These are phyloP conservation scores for Epinotia ramella DNA, from an alignment of 2,888 invertebrate genomes.

Conservation along the genomic window DNA sequence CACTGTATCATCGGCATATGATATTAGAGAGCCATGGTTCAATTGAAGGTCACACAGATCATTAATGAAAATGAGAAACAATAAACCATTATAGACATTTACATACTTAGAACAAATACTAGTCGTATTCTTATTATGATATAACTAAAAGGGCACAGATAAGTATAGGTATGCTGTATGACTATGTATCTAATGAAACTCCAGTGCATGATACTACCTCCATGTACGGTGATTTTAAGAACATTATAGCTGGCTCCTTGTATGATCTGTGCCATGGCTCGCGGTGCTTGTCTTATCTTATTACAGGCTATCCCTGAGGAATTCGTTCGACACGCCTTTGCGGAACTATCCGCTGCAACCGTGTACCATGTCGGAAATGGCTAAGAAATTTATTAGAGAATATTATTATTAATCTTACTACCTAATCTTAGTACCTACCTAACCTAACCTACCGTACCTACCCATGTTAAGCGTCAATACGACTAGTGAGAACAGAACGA, in stretches of 20 bases:
- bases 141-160: not conserved
- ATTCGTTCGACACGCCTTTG: constrained; percentile 3
- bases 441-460: too few species aligned
- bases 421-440: too few species aligned
- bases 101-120: constrained; percentile 7
- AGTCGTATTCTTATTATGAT: constrained; percentile 1
- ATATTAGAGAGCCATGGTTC: too few species aligned
- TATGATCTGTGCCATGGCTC: not conserved
- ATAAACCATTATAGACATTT: not conserved
- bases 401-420: too few species aligned
- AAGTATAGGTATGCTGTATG: not conserved
- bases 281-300: not conserved
- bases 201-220: constrained; percentile 6
- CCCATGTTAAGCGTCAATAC: too few species aligned
- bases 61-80: too few species aligned
- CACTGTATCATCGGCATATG: too few species aligned
- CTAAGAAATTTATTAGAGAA: not conserved
- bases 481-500: not conserved
- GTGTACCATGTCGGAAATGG: not conserved
- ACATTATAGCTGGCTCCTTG: constrained; percentile 4
- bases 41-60: too few species aligned
- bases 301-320: constrained; percentile 18
- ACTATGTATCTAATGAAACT: constrained; percentile 10
- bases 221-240: constrained; percentile 12
- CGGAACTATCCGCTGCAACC: not conserved